Percentiles rank a stretch among this genome's conserved stretches.
phyloP scores from a whole-genome alignment of 2,113 vertebrate genomes.

The Corythornis madagascariensis region DNA sequence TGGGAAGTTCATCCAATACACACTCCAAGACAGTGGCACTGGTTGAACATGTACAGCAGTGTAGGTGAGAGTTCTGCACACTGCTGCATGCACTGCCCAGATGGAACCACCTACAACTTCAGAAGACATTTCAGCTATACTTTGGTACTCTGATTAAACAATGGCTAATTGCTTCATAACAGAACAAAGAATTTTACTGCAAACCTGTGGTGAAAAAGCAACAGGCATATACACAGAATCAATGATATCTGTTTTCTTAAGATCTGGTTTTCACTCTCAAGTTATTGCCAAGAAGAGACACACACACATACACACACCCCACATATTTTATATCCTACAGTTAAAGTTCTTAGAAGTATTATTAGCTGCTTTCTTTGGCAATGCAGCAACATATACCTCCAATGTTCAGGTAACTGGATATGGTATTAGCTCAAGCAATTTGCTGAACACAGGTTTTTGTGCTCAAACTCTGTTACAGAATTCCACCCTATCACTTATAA shows the following conservation, averaged over 20 bases:
- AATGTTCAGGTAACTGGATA: conserved; percentile 77
- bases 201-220: background rate
- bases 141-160: background rate
- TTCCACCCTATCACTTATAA: conserved; percentile 44
- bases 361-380: conserved; percentile 79
- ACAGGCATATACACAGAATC: background rate
- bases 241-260: conserved; percentile 63
- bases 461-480: conserved; percentile 51
- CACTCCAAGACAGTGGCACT: background rate
- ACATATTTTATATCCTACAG: conserved; percentile 58
- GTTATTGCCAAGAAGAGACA: conserved; percentile 48
- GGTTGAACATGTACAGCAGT: background rate
- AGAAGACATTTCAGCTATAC: background rate
- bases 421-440: conserved; percentile 61
- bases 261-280: conserved; percentile 49
- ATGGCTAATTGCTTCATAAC: background rate
- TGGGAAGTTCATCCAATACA: background rate
- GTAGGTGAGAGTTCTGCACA: background rate
- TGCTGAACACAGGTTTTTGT: conserved; percentile 75
- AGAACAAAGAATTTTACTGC: background rate
- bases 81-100: background rate
- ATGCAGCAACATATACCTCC: conserved; percentile 69
- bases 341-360: conserved; percentile 71
- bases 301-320: background rate
- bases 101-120: background rate